phyloP scores from a whole-genome alignment of 2,888 invertebrate genomes.

The Habroteleia sp. region DNA sequence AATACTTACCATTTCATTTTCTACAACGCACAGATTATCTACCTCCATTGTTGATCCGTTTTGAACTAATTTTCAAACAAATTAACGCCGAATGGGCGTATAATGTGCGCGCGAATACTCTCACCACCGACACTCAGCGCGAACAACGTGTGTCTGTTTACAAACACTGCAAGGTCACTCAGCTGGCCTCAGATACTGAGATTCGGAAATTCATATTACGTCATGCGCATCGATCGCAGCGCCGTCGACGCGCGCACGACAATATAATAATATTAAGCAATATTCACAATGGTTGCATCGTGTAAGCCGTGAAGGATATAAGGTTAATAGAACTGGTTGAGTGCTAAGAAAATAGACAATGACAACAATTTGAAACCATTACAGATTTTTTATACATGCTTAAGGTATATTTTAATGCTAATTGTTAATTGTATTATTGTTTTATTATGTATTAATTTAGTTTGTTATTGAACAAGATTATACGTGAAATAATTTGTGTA shows the following conservation, averaged over 20 bases:
- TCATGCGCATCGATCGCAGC: slow-evolving; percentile 58
- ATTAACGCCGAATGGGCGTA: background rate
- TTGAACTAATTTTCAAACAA: background rate
- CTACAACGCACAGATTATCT: slow-evolving; percentile 74
- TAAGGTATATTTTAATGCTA: too few relatives aligned
- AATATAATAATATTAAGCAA: too few relatives aligned
- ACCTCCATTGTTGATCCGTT: slow-evolving; percentile 71
- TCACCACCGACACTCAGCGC: slow-evolving; percentile 64
- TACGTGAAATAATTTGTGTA: too few relatives aligned
- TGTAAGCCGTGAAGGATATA: too few relatives aligned
- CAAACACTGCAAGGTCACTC: slow-evolving; percentile 89
- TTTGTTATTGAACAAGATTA: too few relatives aligned
- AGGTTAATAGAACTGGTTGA: too few relatives aligned
- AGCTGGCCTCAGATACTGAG: slow-evolving; percentile 73
- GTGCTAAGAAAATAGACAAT: too few relatives aligned
- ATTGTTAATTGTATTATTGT: too few relatives aligned
- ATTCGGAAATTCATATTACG: slow-evolving; percentile 63
- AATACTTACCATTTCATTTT: slow-evolving; percentile 77
- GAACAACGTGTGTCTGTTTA: slow-evolving; percentile 87
- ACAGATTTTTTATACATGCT: too few relatives aligned
- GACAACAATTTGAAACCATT: too few relatives aligned
- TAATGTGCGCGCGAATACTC: background rate
- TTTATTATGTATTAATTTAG: too few relatives aligned
- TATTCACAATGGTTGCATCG: too few relatives aligned
- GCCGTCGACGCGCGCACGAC: slow-evolving; percentile 53